Percentiles rank a stretch among this genome's conserved stretches.
Evolutionary conservation across 2,113 vertebrate genomes (phyloP).

Genomic region (Phaethornis superciliosus): DNA sequence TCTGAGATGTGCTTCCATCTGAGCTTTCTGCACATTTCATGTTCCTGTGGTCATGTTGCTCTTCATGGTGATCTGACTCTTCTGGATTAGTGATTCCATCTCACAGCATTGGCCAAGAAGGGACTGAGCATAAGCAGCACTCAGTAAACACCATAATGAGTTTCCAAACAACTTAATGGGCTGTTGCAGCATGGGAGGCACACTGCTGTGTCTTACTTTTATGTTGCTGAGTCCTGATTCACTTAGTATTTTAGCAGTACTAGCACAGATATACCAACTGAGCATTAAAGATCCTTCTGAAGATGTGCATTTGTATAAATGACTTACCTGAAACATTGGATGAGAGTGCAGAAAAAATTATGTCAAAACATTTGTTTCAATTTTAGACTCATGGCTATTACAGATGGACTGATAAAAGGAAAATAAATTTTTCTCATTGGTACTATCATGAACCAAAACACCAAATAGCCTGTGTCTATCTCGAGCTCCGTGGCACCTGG

Average conservation of each 20-base stretch:
- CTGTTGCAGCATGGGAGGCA: not conserved
- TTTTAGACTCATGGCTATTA: slow-evolving; percentile 81
- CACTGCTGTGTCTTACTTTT: not conserved
- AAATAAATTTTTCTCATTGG: slow-evolving; percentile 85
- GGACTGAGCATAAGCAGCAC: not conserved
- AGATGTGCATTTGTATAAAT: not conserved
- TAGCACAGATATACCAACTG: not conserved
- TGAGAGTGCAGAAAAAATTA: not conserved
- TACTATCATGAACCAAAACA: slow-evolving; percentile 78
- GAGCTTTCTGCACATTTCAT: not conserved
- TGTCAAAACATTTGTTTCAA: not conserved
- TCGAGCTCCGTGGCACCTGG: slow-evolving; percentile 86
- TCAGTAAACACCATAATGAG: not conserved
- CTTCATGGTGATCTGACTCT: not conserved
- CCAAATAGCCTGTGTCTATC: slow-evolving; percentile 86
- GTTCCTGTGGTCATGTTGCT: not conserved
- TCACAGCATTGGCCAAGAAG: accelerated
- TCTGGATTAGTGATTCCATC: not conserved
- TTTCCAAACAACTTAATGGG: not conserved
- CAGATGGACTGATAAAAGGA: slow-evolving; percentile 83
- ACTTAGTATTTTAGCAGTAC: not conserved
- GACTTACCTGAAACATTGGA: not conserved
- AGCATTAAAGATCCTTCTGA: not conserved
- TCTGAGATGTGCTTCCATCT: not conserved
- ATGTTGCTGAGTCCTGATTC: not conserved